A percentile compares a stretch with the other conserved stretches of the same genome.
Conservation (phyloP, 2,113 vertebrate genomes). For the Eupsittula cactorum region DNA sequence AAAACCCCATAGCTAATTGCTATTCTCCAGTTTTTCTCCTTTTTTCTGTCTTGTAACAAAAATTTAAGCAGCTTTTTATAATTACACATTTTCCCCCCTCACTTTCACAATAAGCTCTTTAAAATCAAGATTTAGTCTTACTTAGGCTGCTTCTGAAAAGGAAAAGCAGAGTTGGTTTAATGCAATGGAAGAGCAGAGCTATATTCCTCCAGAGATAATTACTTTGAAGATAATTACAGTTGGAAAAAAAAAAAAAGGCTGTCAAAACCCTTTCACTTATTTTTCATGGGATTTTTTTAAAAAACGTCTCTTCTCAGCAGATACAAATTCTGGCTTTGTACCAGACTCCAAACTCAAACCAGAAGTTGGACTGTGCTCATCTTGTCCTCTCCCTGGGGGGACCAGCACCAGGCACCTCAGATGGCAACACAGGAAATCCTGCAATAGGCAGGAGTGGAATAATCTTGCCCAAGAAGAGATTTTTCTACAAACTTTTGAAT, state of each 20-base stretch:
- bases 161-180: background rate
- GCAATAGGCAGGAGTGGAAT: background rate
- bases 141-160: background rate
- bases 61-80: background rate
- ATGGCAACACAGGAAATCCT: background rate
- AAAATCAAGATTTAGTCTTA: background rate
- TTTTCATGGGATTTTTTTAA: background rate
- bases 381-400: fast-evolving
- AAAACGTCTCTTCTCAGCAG: background rate
- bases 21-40: background rate
- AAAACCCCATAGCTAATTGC: background rate
- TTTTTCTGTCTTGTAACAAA: background rate
- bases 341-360: background rate
- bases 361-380: background rate
- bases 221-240: slow-evolving; percentile 38
- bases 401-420: background rate
- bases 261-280: background rate
- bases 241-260: background rate
- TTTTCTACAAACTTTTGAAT: background rate
- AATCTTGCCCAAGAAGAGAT: background rate
- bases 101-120: background rate
- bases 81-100: background rate
- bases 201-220: slow-evolving; percentile 43
- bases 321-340: background rate
- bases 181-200: background rate